phyloP scores from a whole-genome alignment of 1,140 invertebrate genomes.

The Varroa destructor region DNA sequence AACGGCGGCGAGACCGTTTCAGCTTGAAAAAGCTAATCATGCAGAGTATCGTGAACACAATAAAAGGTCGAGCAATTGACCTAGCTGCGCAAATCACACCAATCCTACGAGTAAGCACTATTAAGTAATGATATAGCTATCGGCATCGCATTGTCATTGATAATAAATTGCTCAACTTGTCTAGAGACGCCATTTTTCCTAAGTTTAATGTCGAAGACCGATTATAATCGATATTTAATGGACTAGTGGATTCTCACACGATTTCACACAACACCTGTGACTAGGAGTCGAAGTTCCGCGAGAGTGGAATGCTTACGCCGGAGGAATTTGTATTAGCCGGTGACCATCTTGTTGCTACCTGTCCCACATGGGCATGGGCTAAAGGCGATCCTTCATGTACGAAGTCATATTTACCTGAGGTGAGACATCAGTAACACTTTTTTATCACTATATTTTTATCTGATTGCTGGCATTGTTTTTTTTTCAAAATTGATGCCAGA shows the following conservation, averaged over 20 bases:
- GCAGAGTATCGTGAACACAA: constrained; percentile 86
- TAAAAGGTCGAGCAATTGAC: constrained; percentile 83
- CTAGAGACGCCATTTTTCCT: no score
- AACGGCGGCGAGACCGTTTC: no score
- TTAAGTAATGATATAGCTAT: no score
- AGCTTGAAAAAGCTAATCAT: constrained; percentile 44
- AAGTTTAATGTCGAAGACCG: no score
- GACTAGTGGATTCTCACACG: constrained; percentile 10
- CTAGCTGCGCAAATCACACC: constrained; percentile 93
- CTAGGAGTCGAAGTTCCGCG: constrained; percentile 93
- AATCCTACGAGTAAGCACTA: constrained; percentile 63
- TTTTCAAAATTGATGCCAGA: constrained; percentile 33
- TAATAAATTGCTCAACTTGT: background rate
- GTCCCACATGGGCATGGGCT: constrained; percentile 98
- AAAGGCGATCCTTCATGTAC: constrained; percentile 69
- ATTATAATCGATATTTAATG: constrained; percentile 4
- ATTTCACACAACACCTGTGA: constrained; percentile 26
- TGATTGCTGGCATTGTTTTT: background rate
- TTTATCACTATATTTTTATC: background rate
- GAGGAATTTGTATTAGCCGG: constrained; percentile 84
- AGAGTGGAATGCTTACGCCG: constrained; percentile 90
- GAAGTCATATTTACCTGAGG: constrained; percentile 65
- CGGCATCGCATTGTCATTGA: background rate
- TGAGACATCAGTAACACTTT: constrained; percentile 33
- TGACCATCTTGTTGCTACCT: constrained; percentile 96